These are phyloP conservation scores for Cremastinae sp. DNA, from an alignment of 2,888 invertebrate genomes.

Conservation along the genomic window DNA sequence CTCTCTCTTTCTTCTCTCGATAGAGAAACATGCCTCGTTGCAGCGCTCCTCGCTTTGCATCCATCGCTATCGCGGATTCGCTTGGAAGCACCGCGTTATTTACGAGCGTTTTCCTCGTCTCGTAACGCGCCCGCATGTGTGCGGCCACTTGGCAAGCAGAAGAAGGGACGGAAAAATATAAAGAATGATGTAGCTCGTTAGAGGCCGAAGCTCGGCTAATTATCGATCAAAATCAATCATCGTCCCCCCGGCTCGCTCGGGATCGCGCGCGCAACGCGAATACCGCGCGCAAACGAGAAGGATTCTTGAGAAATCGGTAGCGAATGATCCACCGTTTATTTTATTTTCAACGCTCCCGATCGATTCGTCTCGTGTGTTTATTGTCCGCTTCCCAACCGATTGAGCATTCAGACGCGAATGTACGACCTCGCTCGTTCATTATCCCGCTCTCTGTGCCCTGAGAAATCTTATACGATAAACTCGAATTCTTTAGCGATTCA, in stretches of 20 bases:
- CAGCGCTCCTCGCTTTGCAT: not conserved
- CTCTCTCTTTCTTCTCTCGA: not conserved
- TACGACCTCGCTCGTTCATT: no score
- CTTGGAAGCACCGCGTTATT: slow-evolving; percentile 55
- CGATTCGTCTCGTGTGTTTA: not conserved
- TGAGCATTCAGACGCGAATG: no score
- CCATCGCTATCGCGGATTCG: slow-evolving; percentile 34
- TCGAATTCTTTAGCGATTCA: not conserved
- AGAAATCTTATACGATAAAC: not conserved
- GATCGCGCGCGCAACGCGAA: not conserved
- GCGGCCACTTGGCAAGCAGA: not conserved
- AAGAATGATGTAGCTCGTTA: slow-evolving; percentile 48
- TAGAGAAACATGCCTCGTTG: not conserved
- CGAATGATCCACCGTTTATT: no score
- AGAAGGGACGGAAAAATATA: not conserved
- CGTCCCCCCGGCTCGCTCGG: slow-evolving; percentile 7
- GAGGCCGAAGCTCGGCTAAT: slow-evolving; percentile 46
- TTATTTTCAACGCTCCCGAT: not conserved
- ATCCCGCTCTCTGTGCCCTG: no score
- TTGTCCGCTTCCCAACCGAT: not conserved
- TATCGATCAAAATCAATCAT: slow-evolving; percentile 60
- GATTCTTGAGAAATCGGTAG: not conserved
- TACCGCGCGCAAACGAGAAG: not conserved
- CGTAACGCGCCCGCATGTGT: slow-evolving; percentile 32
- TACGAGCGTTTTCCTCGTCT: slow-evolving; percentile 51